Evolutionary conservation across 53 echinoderm and acorn worm species (phyloP).

Genomic region (Paelopatides confundens): DNA sequence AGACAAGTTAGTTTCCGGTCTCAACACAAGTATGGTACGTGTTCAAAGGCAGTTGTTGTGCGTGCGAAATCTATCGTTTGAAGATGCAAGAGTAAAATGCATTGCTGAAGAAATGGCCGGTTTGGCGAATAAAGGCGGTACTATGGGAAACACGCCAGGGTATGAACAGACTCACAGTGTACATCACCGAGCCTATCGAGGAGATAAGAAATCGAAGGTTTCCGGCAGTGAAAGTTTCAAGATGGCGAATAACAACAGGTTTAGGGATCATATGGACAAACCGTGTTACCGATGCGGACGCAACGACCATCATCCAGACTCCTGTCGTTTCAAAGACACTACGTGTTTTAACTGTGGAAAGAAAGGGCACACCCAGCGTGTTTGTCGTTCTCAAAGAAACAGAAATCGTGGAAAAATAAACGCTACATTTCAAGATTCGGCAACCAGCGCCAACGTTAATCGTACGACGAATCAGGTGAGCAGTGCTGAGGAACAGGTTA

Average conservation of each 20-base stretch:
- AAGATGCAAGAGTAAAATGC: constrained; percentile 53
- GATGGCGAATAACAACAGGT: neutral
- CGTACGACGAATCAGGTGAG: too few species aligned
- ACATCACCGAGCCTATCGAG: too few species aligned
- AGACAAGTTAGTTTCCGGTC: constrained; percentile 48
- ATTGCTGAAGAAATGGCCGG: constrained; percentile 58
- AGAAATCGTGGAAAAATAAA: neutral
- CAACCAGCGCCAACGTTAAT: neutral
- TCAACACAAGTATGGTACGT: constrained; percentile 35
- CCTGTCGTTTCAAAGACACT: neutral
- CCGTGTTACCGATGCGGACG: neutral
- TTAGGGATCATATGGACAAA: too few species aligned
- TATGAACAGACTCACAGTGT: neutral
- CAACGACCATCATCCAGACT: neutral
- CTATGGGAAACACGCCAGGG: neutral
- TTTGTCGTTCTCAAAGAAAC: neutral
- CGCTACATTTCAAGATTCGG: neutral
- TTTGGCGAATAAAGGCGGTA: constrained; percentile 15
- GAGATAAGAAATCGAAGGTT: constrained; percentile 50
- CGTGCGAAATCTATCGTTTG: constrained; percentile 38
- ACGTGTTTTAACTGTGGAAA: neutral
- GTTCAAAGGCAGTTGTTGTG: constrained; percentile 48
- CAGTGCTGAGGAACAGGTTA: too few species aligned
- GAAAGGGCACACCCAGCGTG: neutral
- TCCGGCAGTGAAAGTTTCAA: neutral